phyloP scores from a whole-genome alignment of 2,797 vertebrate species.

The Acanthornis magna region DNA sequence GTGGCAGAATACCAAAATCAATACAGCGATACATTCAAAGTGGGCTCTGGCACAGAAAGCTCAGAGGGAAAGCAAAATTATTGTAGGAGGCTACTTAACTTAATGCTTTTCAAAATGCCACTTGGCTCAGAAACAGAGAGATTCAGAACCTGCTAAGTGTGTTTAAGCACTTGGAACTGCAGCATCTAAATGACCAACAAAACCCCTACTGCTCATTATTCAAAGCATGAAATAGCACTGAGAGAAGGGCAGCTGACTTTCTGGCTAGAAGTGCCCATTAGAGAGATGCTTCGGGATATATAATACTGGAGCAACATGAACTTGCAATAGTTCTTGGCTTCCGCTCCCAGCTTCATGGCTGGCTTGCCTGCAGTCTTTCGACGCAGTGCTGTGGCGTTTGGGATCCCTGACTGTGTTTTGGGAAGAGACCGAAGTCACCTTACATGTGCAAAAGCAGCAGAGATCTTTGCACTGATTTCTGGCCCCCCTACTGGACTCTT shows the following conservation, averaged over 20 bases:
- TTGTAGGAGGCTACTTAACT: conserved; percentile 27
- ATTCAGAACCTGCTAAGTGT: conserved; percentile 29
- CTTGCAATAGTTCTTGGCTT: not conserved
- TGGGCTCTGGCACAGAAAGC: not conserved
- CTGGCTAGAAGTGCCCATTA: conserved; percentile 22
- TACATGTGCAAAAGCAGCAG: not conserved
- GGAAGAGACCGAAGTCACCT: not conserved
- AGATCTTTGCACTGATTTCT: not conserved
- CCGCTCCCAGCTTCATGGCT: not conserved
- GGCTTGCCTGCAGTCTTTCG: not conserved
- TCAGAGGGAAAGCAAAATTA: conserved; percentile 19
- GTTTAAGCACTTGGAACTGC: conserved; percentile 17
- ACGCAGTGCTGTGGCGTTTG: not conserved
- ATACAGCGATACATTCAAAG: not conserved
- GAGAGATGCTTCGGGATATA: not conserved
- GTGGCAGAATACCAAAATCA: conserved; percentile 47
- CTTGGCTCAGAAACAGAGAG: conserved; percentile 37
- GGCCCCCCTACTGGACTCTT: not conserved
- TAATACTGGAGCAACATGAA: not conserved
- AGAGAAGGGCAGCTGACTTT: conserved; percentile 24
- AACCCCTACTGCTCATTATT: conserved; percentile 22
- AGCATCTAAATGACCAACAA: conserved; percentile 44
- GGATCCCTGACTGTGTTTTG: not conserved
- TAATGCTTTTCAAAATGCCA: conserved; percentile 54
- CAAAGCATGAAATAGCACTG: not conserved